phyloP scores from a whole-genome alignment of 2,888 invertebrate genomes.

The Parapristionchus giblindavisi region DNA sequence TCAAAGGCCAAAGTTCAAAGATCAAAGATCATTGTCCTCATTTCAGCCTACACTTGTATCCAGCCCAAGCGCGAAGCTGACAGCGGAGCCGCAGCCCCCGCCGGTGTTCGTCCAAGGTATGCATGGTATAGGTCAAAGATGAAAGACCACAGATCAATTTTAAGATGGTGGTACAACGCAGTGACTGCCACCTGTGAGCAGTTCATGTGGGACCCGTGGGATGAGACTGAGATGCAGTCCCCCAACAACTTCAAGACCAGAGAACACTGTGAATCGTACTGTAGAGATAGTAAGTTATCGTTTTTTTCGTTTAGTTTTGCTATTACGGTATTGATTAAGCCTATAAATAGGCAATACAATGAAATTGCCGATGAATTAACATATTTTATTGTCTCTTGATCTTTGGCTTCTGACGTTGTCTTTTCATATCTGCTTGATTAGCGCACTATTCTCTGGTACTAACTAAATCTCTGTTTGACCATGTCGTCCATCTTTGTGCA shows the following conservation, averaged over 20 bases:
- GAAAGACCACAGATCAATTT: no score
- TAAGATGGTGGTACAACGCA: constrained; percentile 60
- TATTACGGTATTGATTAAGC: no score
- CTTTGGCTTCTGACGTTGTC: no score
- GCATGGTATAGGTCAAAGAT: no score
- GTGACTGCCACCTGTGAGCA: constrained; percentile 68
- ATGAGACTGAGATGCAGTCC: constrained; percentile 67
- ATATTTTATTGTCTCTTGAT: no score
- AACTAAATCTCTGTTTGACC: no score
- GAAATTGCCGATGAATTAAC: no score
- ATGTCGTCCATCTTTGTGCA: no score
- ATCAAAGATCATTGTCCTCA: neutral
- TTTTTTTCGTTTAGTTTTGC: no score
- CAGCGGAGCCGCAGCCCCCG: constrained; percentile 65
- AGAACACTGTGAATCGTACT: constrained; percentile 68
- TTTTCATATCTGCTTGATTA: no score
- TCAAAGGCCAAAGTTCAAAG: neutral
- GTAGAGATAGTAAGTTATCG: constrained; percentile 64
- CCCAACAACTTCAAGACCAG: constrained; percentile 69
- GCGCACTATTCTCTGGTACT: no score
- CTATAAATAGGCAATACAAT: no score
- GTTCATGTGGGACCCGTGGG: constrained; percentile 70
- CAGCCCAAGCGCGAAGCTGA: constrained; percentile 69
- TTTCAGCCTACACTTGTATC: constrained; percentile 67
- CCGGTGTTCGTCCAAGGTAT: constrained; percentile 61